Conservation (phyloP, 2,113 vertebrate species). For the Montifringilla adamsi region DNA sequence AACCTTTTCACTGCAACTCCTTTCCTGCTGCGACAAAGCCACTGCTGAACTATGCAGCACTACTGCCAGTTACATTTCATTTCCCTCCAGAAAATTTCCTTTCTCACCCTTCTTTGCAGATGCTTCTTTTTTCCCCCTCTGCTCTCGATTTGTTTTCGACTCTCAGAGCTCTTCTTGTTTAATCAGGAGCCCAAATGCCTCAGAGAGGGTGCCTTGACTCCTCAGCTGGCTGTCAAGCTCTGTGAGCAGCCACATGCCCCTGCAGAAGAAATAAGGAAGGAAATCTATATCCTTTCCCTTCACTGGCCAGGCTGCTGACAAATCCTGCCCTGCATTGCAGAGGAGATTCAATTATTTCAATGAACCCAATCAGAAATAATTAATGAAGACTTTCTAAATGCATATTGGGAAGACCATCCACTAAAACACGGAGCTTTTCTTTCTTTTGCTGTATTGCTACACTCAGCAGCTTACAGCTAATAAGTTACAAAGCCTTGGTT, state of each 20-base stretch:
- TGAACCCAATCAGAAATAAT: constrained; percentile 40
- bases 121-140: neutral
- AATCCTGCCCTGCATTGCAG: constrained; percentile 37
- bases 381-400: constrained; percentile 41
- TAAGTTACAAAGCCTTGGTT: neutral
- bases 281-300: neutral
- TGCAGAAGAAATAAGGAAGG: neutral
- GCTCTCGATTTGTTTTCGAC: neutral
- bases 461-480: neutral
- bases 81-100: neutral
- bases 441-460: neutral
- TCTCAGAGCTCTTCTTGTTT: neutral
- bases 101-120: neutral
- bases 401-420: neutral
- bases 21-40: neutral
- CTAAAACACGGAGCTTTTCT: neutral
- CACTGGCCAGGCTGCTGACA: neutral
- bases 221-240: neutral
- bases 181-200: neutral
- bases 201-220: neutral
- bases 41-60: neutral
- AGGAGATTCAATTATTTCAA: constrained; percentile 7
- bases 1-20: neutral
- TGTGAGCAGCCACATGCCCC: neutral
- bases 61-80: neutral